Conservation (phyloP, 2,113 vertebrate species). For the Bolborhynchus lineola region DNA sequence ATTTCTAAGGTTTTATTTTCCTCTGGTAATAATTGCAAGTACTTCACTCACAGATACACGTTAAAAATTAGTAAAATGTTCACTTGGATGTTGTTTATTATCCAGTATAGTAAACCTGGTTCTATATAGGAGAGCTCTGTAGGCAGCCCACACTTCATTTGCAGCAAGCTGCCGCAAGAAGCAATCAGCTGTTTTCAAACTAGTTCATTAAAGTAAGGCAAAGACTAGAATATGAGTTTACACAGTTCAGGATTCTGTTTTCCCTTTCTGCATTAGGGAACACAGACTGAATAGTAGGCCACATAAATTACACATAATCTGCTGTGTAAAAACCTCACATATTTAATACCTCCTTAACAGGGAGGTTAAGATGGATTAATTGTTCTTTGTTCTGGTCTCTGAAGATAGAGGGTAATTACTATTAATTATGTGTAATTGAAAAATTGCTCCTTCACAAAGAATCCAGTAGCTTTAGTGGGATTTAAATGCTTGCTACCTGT, state of each 20-base stretch:
- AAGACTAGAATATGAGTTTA: neutral
- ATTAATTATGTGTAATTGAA: constrained; percentile 56
- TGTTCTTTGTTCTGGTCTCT: constrained; percentile 51
- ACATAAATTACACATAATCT: neutral
- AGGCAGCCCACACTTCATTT: neutral
- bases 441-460: constrained; percentile 31
- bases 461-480: neutral
- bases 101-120: neutral
- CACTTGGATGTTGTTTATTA: neutral
- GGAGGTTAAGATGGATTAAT: constrained; percentile 34
- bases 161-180: neutral
- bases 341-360: neutral
- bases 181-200: neutral
- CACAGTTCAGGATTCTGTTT: neutral
- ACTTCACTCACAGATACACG: neutral
- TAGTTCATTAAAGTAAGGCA: neutral
- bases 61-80: neutral
- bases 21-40: neutral
- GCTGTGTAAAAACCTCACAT: neutral
- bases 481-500: neutral
- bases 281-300: neutral
- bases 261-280: neutral
- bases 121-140: neutral
- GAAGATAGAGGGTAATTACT: constrained; percentile 51
- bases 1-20: neutral